phyloP scores from a whole-genome alignment of 2,797 vertebrate genomes.

The Squalus acanthias region DNA sequence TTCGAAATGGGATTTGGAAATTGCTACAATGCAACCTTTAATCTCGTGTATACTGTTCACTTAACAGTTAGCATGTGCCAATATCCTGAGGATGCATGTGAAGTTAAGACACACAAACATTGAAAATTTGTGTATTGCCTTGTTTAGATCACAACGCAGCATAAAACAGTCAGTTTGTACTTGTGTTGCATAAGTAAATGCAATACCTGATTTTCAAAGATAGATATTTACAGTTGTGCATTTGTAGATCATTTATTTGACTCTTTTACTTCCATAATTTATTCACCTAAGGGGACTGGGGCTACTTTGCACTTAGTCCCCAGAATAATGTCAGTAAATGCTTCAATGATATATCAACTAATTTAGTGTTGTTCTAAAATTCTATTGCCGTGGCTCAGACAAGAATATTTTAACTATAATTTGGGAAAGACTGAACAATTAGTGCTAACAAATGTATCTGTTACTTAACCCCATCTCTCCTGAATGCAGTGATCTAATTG shows the following conservation, averaged over 20 bases:
- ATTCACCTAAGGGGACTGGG: background rate
- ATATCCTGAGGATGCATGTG: background rate
- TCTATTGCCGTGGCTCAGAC: background rate
- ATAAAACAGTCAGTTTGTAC: background rate
- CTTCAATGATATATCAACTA: background rate
- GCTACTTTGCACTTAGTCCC: background rate
- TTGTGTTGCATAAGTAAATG: background rate
- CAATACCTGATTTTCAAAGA: background rate
- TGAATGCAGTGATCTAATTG: background rate
- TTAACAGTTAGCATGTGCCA: background rate
- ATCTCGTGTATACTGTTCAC: background rate
- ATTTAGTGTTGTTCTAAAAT: background rate
- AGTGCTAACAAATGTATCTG: background rate
- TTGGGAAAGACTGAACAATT: background rate
- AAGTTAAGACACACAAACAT: background rate
- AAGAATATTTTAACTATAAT: background rate
- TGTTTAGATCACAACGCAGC: background rate
- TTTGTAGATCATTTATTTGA: background rate
- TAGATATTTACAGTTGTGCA: background rate
- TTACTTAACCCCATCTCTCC: background rate
- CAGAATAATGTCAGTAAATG: background rate
- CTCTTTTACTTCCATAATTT: background rate
- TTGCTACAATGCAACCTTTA: background rate
- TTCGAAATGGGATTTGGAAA: background rate
- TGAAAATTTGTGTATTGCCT: background rate